Evolutionary conservation across 2,797 vertebrate species (phyloP), one percentile per base, ranked within the genome.

Genomic region (Pangasius krempfi): DNA sequence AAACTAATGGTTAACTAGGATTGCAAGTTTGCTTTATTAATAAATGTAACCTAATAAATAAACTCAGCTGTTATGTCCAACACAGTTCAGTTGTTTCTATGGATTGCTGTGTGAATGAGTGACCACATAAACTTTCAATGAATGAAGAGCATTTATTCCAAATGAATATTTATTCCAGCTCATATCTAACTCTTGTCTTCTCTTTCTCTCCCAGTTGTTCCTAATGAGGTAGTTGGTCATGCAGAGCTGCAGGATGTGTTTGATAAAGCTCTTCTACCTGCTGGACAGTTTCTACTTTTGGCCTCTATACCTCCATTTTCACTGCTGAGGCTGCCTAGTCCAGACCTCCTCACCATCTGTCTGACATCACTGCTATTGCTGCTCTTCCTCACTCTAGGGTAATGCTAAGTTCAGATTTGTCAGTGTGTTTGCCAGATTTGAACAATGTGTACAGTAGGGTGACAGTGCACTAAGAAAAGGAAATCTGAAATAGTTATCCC

Each of bases 211-310:
- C 54, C 66, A 96, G 96, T 96, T 90, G 94, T 90, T 89, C 93
- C 95, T 73, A 92, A 91, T 92, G 83, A 73, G 78, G 88, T 90
- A 85, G 88, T 44, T 0, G 93, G 93, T 88, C 93, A 95, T 86
- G 92, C 92, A 33, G 92, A 94, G 90, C 95, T 96, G 90, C 96
- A 96, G 91, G 93, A 94, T 89, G 91, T 94, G 88, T 96, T 96
- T 89, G 93, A 95, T 90, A 92, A 93, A 91, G 94, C 95, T 92
- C 93, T 96, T 40, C 94, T 95, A 89, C 92, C 95, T 54, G 92
- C 89, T 90, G 95, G 94, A 47, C 92, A 84, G 84, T 93, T 96
- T 54, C 75, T 91, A 78, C 82, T 92, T 0, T 44, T 0, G 73
- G 76, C 91, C 86, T 80, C 1, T 75, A 89, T 86, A 52, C 85